Percentiles rank a stretch among this genome's conserved stretches.
These are phyloP conservation scores for Apolygus lucorum DNA, from an alignment of 1,140 invertebrate species.

Conservation along the genomic window DNA sequence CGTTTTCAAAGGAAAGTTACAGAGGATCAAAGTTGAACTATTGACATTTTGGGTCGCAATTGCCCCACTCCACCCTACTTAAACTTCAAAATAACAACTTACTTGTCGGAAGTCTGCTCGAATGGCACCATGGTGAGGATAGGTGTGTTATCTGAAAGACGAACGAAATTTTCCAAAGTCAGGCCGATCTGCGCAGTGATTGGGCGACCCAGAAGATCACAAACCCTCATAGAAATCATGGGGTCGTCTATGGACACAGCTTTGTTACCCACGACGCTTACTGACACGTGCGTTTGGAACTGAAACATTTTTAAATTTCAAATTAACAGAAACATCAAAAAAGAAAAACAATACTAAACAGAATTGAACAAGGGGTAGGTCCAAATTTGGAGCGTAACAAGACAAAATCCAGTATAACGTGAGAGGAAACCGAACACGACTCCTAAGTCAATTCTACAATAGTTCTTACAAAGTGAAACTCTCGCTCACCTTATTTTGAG, in stretches of 20 bases:
- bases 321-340: constrained; percentile 11
- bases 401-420: no score
- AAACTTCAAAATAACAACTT: constrained; percentile 35
- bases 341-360: no score
- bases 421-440: no score
- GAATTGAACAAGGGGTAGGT: no score
- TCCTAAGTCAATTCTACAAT: background rate
- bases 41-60: no score
- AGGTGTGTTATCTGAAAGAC: constrained; percentile 62
- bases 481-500: constrained; percentile 50
- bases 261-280: constrained; percentile 63
- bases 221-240: constrained; percentile 63
- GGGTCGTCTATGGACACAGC: constrained; percentile 61
- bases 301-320: constrained; percentile 38
- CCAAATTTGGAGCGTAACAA: no score
- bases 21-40: no score
- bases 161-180: constrained; percentile 62
- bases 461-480: no score
- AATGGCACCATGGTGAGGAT: constrained; percentile 60
- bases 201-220: constrained; percentile 73
- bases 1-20: no score
- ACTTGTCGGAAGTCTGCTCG: constrained; percentile 48
- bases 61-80: no score
- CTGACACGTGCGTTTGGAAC: constrained; percentile 61
- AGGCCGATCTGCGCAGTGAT: constrained; percentile 53